Evolutionary conservation across 1,140 invertebrate species (phyloP).

Genomic region (Diachasmimorpha longicaudata): DNA sequence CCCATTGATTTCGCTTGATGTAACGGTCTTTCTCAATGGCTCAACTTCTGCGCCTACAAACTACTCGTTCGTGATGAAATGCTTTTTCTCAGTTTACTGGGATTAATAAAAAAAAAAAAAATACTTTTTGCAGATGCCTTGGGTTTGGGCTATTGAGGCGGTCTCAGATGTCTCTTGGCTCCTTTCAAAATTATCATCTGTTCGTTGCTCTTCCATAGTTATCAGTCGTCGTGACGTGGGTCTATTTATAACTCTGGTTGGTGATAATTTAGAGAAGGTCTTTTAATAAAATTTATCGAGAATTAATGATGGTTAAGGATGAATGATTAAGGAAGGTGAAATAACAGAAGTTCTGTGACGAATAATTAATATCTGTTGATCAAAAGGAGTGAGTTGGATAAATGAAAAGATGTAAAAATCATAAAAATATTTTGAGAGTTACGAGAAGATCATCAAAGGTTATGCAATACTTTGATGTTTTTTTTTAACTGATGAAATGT

Average conservation of each 20-base stretch:
- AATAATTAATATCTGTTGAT: too few species aligned
- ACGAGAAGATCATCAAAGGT: not conserved
- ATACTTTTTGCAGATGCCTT: too few species aligned
- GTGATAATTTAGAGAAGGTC: not conserved
- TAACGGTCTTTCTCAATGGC: conserved; percentile 14
- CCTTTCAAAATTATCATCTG: not conserved
- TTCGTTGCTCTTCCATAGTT: not conserved
- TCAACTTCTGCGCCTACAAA: not conserved
- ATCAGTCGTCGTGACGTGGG: not conserved
- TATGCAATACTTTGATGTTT: too few species aligned
- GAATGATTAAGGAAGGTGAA: not conserved
- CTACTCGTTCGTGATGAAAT: not conserved
- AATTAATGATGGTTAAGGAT: not conserved
- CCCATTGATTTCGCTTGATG: conserved; percentile 12
- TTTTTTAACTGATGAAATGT: too few species aligned
- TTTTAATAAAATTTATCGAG: not conserved
- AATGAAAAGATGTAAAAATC: too few species aligned
- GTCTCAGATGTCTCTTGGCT: not conserved
- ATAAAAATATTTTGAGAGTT: too few species aligned
- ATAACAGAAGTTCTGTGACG: too few species aligned
- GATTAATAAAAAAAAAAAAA: not conserved
- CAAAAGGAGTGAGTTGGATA: too few species aligned
- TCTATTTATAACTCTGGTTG: not conserved
- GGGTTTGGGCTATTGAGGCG: too few species aligned
- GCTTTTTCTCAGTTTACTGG: not conserved